Base-by-base conservation (phyloP, 1,140 invertebrate genomes). In the Leptinotarsa undecemlineata region DNA sequence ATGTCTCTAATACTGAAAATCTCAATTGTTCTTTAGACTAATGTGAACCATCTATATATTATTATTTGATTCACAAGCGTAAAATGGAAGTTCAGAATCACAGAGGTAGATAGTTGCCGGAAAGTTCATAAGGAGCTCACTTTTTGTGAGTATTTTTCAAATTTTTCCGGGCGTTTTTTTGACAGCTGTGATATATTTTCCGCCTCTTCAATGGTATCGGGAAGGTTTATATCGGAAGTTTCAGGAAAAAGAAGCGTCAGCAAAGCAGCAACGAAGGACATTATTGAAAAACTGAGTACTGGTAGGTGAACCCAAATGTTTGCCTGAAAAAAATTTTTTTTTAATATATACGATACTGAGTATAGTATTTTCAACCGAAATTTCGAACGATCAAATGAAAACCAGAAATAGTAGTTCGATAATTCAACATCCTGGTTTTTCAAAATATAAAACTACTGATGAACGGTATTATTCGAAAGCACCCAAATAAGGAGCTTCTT, bases 161-260 rank as follows among this genome's bases (percentile, higher is more conserved):
- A 17, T 21, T 20, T 64, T 20, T 64, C 20, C 14, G 14, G 63
- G 15, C 13, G 14, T 26, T 64, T 20, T 33, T 64, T 64, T 13
- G 63, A 21, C 14, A 51, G 21, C 21, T 70, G n/a, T 63, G 85
- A 86, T 48, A 92, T 87, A 33, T 87, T 87, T 82, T 91, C 90
- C 3, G 91, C 91, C 78, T 93, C 91, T 74, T 87, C 87, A 3
- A 93, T 84, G 0, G 91, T 92, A 83, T 93, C 91, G 1, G 92
- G 92, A 75, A 93, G 84, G 77, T 89, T 91, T 6, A 86, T 87
- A 57, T 89, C 88, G 11, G 90, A 82, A 0, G 92, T 94, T 86
- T 94, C 92, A 0, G 92, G 92, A 77, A 93, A 90, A 13, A 88
- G 84, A 4, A 93, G 81, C 11, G 90, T 88, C 33, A 92, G 80